These are phyloP conservation scores for Ellobium chinense DNA, from an alignment of 2,888 invertebrate genomes.

Conservation along the genomic window DNA sequence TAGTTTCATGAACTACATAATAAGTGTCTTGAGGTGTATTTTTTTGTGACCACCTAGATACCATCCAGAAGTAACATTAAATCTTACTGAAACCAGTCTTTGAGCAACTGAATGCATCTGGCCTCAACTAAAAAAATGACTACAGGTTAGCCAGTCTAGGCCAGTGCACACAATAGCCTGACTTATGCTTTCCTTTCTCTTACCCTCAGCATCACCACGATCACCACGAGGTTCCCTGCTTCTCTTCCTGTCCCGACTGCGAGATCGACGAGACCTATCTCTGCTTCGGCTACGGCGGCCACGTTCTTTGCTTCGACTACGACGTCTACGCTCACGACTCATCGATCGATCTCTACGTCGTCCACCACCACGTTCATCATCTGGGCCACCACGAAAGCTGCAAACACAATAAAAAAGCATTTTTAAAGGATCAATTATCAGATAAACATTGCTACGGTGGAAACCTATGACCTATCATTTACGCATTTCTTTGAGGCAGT, in stretches of 20 bases:
- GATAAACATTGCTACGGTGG: not conserved
- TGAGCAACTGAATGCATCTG: too few relatives aligned
- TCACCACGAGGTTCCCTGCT: conserved; percentile 44
- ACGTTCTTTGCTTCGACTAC: conserved; percentile 57
- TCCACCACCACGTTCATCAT: conserved; percentile 49
- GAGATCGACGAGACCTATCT: conserved; percentile 49
- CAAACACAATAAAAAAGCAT: not conserved
- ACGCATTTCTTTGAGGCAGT: too few relatives aligned
- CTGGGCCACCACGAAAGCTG: conserved; percentile 53
- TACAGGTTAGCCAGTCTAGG: too few relatives aligned
- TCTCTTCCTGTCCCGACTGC: conserved; percentile 55
- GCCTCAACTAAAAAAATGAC: too few relatives aligned
- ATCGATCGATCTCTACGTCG: conserved; percentile 54
- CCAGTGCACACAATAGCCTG: too few relatives aligned
- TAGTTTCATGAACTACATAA: too few relatives aligned
- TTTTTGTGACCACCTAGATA: too few relatives aligned
- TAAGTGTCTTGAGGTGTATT: too few relatives aligned
- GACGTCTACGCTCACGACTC: conserved; percentile 50
- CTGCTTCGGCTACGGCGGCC: conserved; percentile 52
- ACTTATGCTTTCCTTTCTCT: too few relatives aligned
- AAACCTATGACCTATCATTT: too few relatives aligned
- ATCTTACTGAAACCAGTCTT: too few relatives aligned
- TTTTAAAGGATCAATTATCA: not conserved
- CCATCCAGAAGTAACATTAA: too few relatives aligned
- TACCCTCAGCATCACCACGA: conserved; percentile 36